phyloP scores from a whole-genome alignment of 92 coral and sea anemone genomes.

The Palythoa caribaeorum region DNA sequence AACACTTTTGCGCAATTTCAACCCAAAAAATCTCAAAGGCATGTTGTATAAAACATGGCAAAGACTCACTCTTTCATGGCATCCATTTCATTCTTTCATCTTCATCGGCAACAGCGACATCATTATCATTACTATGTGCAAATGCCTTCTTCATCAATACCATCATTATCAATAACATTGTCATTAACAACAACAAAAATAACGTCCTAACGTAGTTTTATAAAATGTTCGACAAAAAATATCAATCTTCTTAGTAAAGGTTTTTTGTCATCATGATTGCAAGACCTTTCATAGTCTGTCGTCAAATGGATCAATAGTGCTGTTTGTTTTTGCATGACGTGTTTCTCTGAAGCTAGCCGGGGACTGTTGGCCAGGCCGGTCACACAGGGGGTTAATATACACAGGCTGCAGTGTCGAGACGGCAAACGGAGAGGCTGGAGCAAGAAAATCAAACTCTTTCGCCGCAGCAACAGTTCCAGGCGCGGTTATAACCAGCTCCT shows the following conservation, averaged over 20 bases:
- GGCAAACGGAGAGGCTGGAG: constrained; percentile 26
- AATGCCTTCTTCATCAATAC: neutral
- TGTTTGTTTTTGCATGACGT: constrained; percentile 29
- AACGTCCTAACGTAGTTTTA: neutral
- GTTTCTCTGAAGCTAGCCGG: constrained; percentile 27
- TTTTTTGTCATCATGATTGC: neutral
- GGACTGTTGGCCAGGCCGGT: neutral
- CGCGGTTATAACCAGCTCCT: constrained; percentile 40
- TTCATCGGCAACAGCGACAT: neutral
- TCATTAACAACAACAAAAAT: neutral
- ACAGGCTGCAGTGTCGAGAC: constrained; percentile 19
- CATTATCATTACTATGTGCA: neutral
- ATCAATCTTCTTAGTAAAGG: neutral
- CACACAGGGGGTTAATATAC: constrained; percentile 44
- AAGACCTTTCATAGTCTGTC: neutral
- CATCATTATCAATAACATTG: neutral
- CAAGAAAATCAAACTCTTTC: constrained; percentile 38
- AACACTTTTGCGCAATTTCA: no score
- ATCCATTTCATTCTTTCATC: neutral
- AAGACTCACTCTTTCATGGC: no score
- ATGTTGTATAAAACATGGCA: no score
- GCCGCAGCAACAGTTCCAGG: constrained; percentile 46
- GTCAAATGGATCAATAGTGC: constrained; percentile 21
- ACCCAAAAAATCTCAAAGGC: no score
- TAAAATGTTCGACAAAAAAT: neutral